Evolutionary conservation across 2,797 vertebrate species (phyloP).

Genomic region (Huso huso): DNA sequence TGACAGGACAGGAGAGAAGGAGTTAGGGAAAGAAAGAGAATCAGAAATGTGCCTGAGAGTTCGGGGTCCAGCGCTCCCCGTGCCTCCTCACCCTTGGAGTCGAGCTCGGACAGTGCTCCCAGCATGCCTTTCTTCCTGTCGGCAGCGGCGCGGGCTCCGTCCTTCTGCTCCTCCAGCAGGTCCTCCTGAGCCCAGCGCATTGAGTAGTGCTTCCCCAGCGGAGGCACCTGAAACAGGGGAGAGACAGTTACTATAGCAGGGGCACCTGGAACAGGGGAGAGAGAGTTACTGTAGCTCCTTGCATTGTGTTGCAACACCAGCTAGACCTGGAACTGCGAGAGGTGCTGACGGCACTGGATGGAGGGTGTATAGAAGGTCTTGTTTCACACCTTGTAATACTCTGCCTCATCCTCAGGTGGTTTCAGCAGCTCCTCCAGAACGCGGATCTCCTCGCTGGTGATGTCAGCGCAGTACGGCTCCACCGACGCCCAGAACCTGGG

Average conservation of each 20-base stretch:
- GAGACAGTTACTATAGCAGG: neutral
- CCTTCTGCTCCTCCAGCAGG: constrained; percentile 90
- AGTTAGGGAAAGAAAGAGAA: neutral
- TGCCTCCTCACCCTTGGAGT: constrained; percentile 77
- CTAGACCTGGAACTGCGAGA: too few species aligned
- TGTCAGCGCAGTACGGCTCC: constrained; percentile 93
- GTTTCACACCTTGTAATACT: constrained; percentile 83
- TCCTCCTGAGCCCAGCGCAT: constrained; percentile 97
- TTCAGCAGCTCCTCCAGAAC: constrained; percentile 93
- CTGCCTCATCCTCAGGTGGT: constrained; percentile 86
- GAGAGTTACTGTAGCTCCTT: neutral
- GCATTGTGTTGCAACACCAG: too few species aligned
- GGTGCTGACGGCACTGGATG: too few species aligned
- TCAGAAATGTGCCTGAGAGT: too few species aligned
- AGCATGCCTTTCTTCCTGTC: constrained; percentile 92
- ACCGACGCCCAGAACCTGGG: constrained; percentile 94
- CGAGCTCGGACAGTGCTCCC: constrained; percentile 85
- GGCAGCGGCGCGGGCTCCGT: constrained; percentile 77
- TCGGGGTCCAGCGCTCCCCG: neutral
- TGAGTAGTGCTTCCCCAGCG: constrained; percentile 90
- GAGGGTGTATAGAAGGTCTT: neutral
- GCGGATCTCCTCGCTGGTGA: constrained; percentile 88
- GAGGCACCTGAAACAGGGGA: constrained; percentile 67
- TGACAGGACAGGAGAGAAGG: constrained; percentile 29
- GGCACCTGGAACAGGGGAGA: too few species aligned